phyloP scores from a whole-genome alignment of 2,113 vertebrate genomes.

The Xenopus laevis region DNA sequence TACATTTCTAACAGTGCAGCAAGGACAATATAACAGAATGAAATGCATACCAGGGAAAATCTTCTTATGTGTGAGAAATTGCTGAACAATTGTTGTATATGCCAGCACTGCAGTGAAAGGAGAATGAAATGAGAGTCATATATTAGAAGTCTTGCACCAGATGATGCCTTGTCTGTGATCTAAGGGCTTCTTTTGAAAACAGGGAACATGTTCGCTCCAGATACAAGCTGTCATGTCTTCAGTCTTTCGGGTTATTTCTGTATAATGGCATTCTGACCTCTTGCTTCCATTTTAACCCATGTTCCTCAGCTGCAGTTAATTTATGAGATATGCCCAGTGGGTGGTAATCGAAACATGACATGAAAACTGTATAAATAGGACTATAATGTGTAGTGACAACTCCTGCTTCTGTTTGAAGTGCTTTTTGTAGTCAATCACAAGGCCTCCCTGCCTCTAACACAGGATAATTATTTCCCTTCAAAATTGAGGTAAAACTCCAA shows the following conservation, averaged over 20 bases:
- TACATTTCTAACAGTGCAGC: too few species aligned
- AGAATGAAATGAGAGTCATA: conserved; percentile 27
- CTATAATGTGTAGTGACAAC: conserved; percentile 7
- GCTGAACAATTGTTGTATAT: conserved; percentile 21
- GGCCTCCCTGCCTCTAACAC: background rate
- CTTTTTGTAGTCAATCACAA: background rate
- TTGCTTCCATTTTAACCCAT: conserved; percentile 29
- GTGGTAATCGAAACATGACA: conserved; percentile 33
- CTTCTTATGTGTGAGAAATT: conserved; percentile 15
- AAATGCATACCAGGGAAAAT: too few species aligned
- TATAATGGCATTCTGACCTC: conserved; percentile 31
- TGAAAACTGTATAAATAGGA: conserved; percentile 22
- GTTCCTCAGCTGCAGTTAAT: conserved; percentile 31
- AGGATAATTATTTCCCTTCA: background rate
- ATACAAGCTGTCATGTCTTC: conserved; percentile 28
- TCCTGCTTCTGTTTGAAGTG: conserved; percentile 6
- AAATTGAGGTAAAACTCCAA: background rate
- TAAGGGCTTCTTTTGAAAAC: conserved; percentile 21
- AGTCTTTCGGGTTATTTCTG: conserved; percentile 15
- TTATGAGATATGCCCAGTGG: conserved; percentile 30
- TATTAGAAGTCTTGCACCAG: conserved; percentile 22
- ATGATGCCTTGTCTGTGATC: conserved; percentile 28
- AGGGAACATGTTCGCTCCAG: background rate
- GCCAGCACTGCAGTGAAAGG: conserved; percentile 10
- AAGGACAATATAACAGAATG: too few species aligned